Percentiles rank a stretch among this genome's conserved stretches.
Conservation (phyloP, 2,113 vertebrate genomes). For the Picathartes gymnocephalus region DNA sequence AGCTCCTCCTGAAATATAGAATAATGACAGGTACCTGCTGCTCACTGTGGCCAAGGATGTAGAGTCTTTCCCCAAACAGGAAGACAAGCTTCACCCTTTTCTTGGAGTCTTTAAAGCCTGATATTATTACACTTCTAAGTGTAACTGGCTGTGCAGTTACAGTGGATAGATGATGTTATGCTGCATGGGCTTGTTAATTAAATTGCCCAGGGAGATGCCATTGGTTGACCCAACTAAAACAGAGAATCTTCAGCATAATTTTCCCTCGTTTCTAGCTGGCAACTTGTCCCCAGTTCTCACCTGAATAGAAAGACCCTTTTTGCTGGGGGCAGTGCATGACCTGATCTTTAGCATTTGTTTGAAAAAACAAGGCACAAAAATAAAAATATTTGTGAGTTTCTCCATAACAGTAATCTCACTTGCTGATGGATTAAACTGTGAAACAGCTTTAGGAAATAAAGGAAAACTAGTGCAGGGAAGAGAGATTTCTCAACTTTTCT, state of each 20-base stretch:
- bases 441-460: conserved; percentile 4
- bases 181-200: not conserved
- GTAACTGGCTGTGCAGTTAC: not conserved
- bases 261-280: not conserved
- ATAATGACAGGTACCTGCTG: not conserved
- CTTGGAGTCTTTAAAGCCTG: not conserved
- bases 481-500: conserved; percentile 4
- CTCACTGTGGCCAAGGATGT: not conserved
- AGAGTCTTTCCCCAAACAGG: not conserved
- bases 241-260: not conserved
- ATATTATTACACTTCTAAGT: not conserved
- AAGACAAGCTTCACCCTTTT: not conserved
- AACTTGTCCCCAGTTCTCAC: not conserved
- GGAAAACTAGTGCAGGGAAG: not conserved
- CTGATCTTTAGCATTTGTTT: not conserved
- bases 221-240: not conserved
- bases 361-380: not conserved
- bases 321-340: not conserved
- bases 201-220: not conserved
- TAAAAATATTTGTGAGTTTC: not conserved
- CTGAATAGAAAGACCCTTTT: not conserved
- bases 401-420: not conserved
- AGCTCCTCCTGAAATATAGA: not conserved
- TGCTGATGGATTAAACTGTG: not conserved
- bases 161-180: not conserved